Conservation (phyloP, 2,888 invertebrate species). For the Caenorhabditis sinica region DNA sequence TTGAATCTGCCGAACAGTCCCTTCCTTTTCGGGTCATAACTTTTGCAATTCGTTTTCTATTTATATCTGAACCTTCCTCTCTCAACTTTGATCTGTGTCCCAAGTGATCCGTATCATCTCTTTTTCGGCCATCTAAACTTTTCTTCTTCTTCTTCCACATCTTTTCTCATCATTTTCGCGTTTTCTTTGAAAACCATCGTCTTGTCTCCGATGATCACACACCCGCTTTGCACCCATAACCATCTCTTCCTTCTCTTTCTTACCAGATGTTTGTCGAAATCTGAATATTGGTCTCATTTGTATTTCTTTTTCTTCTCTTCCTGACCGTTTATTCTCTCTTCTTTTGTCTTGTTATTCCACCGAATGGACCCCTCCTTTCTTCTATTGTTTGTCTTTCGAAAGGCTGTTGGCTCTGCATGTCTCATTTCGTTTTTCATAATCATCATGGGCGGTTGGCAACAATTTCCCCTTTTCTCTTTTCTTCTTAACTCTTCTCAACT, state of each 20-base stretch:
- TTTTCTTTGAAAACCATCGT: conserved; percentile 42
- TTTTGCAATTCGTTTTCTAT: background rate
- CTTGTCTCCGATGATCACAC: conserved; percentile 5
- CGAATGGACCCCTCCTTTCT: conserved; percentile 16
- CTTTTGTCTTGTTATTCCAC: conserved; percentile 30
- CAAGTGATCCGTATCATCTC: conserved; percentile 20
- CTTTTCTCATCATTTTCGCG: conserved; percentile 15
- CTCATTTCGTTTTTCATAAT: conserved; percentile 60
- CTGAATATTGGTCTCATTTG: conserved; percentile 36
- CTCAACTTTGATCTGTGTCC: conserved; percentile 23
- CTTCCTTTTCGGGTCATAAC: background rate
- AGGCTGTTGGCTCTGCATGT: conserved; percentile 39
- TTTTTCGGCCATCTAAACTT: background rate
- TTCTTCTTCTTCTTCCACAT: background rate
- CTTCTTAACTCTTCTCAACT: background rate
- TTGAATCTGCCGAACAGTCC: background rate
- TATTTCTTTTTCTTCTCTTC: conserved; percentile 35
- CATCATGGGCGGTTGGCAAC: conserved; percentile 14
- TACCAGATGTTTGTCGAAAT: conserved; percentile 50
- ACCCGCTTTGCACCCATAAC: conserved; percentile 45
- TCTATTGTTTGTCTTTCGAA: conserved; percentile 51
- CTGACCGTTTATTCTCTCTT: conserved; percentile 40
- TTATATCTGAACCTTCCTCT: conserved; percentile 16
- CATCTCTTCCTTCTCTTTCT: conserved; percentile 23
- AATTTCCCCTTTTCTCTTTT: background rate